Conservation (phyloP, 2,113 vertebrate genomes). For the Eidolon helvum region DNA sequence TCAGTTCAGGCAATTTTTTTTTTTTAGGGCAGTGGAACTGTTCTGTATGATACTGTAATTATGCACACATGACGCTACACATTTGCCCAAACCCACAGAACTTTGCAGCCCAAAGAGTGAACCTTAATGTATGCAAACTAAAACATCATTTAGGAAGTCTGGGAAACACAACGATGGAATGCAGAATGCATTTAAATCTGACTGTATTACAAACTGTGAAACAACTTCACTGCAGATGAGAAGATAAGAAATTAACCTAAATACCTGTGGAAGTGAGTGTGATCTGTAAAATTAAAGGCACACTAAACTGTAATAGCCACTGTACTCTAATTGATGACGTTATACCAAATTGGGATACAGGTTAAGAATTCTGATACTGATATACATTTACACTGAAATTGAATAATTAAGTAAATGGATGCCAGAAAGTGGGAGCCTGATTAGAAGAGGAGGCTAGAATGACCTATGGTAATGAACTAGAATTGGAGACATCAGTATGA, state of each 20-base stretch:
- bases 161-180: neutral
- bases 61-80: neutral
- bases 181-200: neutral
- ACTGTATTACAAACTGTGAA: neutral
- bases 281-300: neutral
- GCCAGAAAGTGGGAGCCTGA: neutral
- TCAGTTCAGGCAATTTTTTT: neutral
- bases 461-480: neutral
- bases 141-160: neutral
- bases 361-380: neutral
- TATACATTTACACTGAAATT: neutral
- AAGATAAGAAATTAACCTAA: neutral
- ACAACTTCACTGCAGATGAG: neutral
- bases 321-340: neutral
- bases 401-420: neutral
- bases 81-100: neutral
- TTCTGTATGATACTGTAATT: neutral
- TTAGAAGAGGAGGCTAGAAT: neutral
- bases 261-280: neutral
- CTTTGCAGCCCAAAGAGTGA: neutral
- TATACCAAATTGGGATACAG: neutral
- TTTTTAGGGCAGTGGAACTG: neutral
- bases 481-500: neutral
- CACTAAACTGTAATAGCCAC: neutral
- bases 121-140: neutral